Base-by-base conservation (phyloP, 2,888 invertebrate genomes). In the Zygogramma bicolorata region DNA sequence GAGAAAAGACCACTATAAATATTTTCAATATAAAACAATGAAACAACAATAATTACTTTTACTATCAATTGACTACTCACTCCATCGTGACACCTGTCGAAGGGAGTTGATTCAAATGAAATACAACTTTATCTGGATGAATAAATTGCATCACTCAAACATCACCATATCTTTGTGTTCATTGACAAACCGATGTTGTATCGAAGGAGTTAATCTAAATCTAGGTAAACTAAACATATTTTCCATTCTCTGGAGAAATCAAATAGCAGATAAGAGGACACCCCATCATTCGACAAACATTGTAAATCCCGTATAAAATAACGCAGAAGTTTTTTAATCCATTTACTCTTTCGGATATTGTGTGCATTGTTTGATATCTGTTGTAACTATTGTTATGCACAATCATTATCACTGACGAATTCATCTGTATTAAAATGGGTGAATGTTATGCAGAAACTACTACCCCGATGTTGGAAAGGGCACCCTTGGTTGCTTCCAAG, bases 391-490 rank as follows among this genome's bases (percentile, higher is more conserved):
- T 8, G 10, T 20, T 46, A n/a, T 13, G 4, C 2, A 1, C 4
- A n/a, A 1, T 27, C 15, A 27, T n/a, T 25, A n/a, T 25, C 25
- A 27, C 13, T 53, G 1, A 25, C 5, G 4, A 10, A 25, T n/a
- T n/a, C 1, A 5, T 53, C 27, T 27, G 53, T 53, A 53, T 53
- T 25, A 49, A 63, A 5, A 63, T 63, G 63, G 63, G 29, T 46
- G 63, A 63, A 0, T 27, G 20, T 63, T 29, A 69, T 34, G 20
- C 42, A 25, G 68, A 71, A 15, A 62, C 70, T 1, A 58, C 63
- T 3, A 65, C 22, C n/a, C 70, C 72, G 3, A 75, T 75, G 67
- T 40, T 75, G 22, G 53, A 58, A n/a, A 46, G 57, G 8, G 49
- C 20, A 15, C 68, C 71, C 8, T 25, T 70, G n/a, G 59, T 38